phyloP scores from a whole-genome alignment of 2,888 invertebrate genomes.

The Cataglyphis altisquamis region DNA sequence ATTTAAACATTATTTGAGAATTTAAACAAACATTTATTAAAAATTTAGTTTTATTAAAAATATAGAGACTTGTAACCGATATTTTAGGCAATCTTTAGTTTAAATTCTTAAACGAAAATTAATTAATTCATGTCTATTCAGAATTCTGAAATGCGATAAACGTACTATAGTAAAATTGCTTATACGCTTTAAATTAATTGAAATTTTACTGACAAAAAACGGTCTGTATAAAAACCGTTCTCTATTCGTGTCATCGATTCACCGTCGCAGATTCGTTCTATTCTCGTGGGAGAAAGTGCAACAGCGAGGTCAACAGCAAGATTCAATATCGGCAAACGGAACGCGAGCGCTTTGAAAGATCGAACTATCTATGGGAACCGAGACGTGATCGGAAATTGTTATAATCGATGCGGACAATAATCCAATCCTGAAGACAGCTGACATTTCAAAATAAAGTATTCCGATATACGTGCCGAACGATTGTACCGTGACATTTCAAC shows the following conservation, averaged over 20 bases:
- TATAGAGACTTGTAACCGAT: not conserved
- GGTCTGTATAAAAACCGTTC: not conserved
- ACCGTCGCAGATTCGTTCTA: not conserved
- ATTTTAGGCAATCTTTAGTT: not conserved
- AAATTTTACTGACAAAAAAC: not conserved
- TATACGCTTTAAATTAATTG: not conserved
- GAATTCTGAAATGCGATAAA: not conserved
- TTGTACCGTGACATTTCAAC: slow-evolving; percentile 66
- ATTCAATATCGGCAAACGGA: slow-evolving; percentile 9
- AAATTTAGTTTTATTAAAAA: not conserved
- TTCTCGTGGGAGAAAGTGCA: slow-evolving; percentile 35
- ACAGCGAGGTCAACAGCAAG: not conserved
- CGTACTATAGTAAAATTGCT: not conserved
- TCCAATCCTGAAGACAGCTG: slow-evolving; percentile 66
- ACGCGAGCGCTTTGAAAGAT: slow-evolving; percentile 33
- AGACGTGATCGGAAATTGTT: slow-evolving; percentile 71
- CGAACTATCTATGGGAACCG: slow-evolving; percentile 68
- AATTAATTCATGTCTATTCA: not conserved
- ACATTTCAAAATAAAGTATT: slow-evolving; percentile 70
- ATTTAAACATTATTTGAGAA: not conserved
- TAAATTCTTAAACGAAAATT: not conserved
- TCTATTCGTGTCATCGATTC: not conserved
- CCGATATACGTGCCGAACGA: slow-evolving; percentile 67
- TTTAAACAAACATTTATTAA: not conserved
- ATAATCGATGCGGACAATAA: slow-evolving; percentile 65